These are phyloP conservation scores for Leptopilina drosophilae DNA, from an alignment of 2,888 invertebrate species.

Conservation along the genomic window DNA sequence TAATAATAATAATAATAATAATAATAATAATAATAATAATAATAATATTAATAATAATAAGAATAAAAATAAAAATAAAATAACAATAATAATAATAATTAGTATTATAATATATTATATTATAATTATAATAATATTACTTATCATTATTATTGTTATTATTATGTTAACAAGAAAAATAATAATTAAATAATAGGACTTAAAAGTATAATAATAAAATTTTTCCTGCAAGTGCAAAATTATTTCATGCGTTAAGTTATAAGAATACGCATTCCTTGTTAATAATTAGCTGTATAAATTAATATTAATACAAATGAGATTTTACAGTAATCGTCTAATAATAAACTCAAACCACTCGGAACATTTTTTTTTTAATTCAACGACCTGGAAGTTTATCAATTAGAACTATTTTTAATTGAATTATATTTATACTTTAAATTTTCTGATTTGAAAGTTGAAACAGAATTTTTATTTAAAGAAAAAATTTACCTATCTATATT, in stretches of 20 bases:
- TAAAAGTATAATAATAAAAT: no score
- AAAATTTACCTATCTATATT: no score
- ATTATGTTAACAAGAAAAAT: no score
- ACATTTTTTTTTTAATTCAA: no score
- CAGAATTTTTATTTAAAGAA: no score
- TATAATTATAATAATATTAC: no score
- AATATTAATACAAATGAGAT: background rate
- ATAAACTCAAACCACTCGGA: background rate
- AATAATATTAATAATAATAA: background rate
- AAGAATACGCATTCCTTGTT: background rate
- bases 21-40: background rate
- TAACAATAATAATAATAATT: background rate
- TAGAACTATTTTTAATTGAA: background rate
- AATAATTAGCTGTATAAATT: slow-evolving; percentile 1
- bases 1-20: background rate
- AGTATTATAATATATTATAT: no score
- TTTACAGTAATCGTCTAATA: background rate
- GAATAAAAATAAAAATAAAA: background rate
- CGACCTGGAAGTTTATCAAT: no score
- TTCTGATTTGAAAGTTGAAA: no score
- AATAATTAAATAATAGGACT: no score
- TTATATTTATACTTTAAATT: background rate
- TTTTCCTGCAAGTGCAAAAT: background rate
- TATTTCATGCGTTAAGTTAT: background rate
- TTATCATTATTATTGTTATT: no score